Base-by-base conservation (phyloP, 2,797 vertebrate species). In the Cossypha dichroa region DNA sequence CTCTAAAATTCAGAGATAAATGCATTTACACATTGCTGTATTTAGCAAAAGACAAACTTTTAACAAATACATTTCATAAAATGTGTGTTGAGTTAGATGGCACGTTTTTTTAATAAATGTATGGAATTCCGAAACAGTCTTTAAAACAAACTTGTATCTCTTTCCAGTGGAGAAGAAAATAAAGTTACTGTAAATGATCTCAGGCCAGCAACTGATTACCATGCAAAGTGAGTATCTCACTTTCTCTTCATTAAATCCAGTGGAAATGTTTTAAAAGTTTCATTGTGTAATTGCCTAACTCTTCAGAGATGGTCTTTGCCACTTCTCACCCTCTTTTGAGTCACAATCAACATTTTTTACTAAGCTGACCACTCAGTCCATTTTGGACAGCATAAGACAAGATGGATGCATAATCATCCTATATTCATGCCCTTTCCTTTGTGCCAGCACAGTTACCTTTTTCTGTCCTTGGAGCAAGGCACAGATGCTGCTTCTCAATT, bases 201-300 rank as follows among this genome's bases (percentile, higher is more conserved):
- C 96, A 99, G 98, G 97, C 99, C 99, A 98, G 99, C 99, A 96
- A 99, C 99, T 85, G 99, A 99, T 97, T 99, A 99, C 97, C 98
- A 99, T 79, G 98, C 99, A 98, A 99, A 99, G 99, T 99, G 92
- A 97, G 98, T 92, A 96, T 80, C 52, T 60, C 36, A 33, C 51
- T 68, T 60, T 79, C 26, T 68, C 4, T 21, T 52, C 59, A 33
- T 89, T 93, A 59, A 70, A 85, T 78, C 88, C 6, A 62, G 13
- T 75, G 66, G 34, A 56, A 48, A 49, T 69, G 16, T 85, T 91
- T 88, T 66, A 5, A 28, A 74, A 75, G 36, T 78, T 91, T 62
- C 12, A 38, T 48, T 75, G 22, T 63, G 12, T 55, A 29, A 87
- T 87, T 90, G 9, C 8, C 5, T 73, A 34, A 66, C 9, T 21